phyloP scores from a whole-genome alignment of 1,140 invertebrate genomes.

The Periplaneta americana region DNA sequence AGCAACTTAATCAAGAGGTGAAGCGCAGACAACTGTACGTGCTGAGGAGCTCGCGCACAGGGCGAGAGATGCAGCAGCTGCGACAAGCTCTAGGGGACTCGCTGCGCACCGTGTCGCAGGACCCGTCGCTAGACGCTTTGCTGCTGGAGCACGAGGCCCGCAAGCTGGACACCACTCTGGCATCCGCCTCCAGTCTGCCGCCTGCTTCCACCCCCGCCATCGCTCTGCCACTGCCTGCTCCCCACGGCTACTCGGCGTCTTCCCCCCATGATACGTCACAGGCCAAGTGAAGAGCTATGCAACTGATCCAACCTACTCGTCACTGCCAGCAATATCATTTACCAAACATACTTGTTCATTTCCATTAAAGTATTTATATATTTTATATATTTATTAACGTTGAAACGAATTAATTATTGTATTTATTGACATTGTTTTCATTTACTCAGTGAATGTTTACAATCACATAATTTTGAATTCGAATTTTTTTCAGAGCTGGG shows the following conservation, averaged over 20 bases:
- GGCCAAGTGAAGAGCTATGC: neutral
- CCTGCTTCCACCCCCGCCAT: constrained; percentile 10
- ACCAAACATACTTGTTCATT: neutral
- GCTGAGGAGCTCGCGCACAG: constrained; percentile 69
- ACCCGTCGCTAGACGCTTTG: constrained; percentile 72
- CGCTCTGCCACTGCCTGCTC: neutral
- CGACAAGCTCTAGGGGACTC: constrained; percentile 78
- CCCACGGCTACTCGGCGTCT: too few species aligned
- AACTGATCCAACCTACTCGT: neutral
- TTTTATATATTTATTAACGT: neutral
- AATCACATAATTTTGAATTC: too few species aligned
- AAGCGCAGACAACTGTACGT: constrained; percentile 81
- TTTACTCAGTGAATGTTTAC: too few species aligned
- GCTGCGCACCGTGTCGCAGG: constrained; percentile 72
- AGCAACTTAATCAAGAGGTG: constrained; percentile 81
- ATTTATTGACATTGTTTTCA: neutral
- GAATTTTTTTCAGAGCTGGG: too few species aligned
- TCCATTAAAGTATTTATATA: neutral
- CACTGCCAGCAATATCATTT: neutral
- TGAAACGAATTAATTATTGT: neutral
- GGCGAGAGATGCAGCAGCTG: constrained; percentile 78
- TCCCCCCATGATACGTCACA: neutral
- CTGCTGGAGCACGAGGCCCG: constrained; percentile 80
- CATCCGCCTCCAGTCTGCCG: constrained; percentile 25
- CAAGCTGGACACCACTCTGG: constrained; percentile 65